A percentile compares a stretch with the other conserved stretches of the same genome.
Evolutionary conservation across 2,797 vertebrate species (phyloP).

Genomic region (Pseudochirops cupreus): DNA sequence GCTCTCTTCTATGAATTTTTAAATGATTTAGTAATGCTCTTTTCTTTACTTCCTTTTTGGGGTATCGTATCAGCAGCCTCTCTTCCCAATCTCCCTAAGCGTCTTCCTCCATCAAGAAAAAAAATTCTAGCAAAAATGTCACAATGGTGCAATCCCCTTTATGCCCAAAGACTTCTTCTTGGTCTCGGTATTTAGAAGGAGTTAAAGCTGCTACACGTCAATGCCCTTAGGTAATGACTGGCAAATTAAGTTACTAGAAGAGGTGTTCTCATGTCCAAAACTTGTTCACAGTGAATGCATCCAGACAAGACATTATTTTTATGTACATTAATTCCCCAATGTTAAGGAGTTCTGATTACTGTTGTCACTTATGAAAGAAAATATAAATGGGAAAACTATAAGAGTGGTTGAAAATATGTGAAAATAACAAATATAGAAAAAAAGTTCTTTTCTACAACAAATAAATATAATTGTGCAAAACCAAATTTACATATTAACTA

Average conservation of each 20-base stretch:
- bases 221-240: neutral
- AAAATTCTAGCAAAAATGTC: neutral
- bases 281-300: neutral
- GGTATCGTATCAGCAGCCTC: neutral
- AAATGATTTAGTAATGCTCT: neutral
- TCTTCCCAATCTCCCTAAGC: neutral
- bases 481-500: neutral
- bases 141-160: neutral
- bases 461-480: neutral
- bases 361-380: slow-evolving; percentile 41
- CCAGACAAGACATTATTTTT: slow-evolving; percentile 7
- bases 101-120: neutral
- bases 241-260: neutral
- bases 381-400: slow-evolving; percentile 6
- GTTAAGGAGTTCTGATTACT: neutral
- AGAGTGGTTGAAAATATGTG: slow-evolving; percentile 28
- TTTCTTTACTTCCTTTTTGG: neutral
- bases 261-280: neutral
- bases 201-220: neutral
- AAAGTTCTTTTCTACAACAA: neutral
- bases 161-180: neutral
- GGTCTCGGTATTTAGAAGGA: slow-evolving; percentile 5
- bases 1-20: neutral
- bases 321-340: neutral
- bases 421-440: neutral